Evolutionary conservation across 2,888 invertebrate genomes (phyloP).

Genomic region (Plagodis pulveraria): DNA sequence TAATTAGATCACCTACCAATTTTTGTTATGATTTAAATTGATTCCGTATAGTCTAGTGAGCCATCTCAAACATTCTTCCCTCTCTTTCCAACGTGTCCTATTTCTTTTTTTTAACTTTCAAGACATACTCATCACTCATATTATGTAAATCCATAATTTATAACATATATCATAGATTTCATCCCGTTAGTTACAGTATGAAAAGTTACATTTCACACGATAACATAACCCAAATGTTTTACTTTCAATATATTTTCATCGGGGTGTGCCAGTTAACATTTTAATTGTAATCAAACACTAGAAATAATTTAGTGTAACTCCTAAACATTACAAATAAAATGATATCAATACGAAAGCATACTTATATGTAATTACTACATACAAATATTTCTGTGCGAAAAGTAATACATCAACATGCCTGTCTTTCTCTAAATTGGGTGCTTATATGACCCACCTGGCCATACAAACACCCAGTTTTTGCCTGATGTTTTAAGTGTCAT

Average conservation of each 20-base stretch:
- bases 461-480: too few relatives aligned
- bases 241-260: too few relatives aligned
- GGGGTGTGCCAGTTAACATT: background rate
- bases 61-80: background rate
- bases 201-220: background rate
- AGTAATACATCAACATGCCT: background rate
- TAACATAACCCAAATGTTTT: background rate
- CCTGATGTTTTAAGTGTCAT: too few relatives aligned
- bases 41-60: too few relatives aligned
- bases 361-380: conserved; percentile 15
- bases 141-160: too few relatives aligned
- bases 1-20: too few relatives aligned
- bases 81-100: conserved; percentile 1
- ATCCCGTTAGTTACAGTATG: too few relatives aligned
- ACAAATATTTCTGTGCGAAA: conserved; percentile 19
- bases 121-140: too few relatives aligned
- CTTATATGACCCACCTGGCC: too few relatives aligned
- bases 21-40: background rate
- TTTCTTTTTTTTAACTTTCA: too few relatives aligned
- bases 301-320: conserved; percentile 1
- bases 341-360: conserved; percentile 19
- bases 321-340: conserved; percentile 9
- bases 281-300: background rate
- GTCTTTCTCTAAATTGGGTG: too few relatives aligned
- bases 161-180: too few relatives aligned